phyloP scores from a whole-genome alignment of 1,140 invertebrate genomes.

The Cyclina sinensis region DNA sequence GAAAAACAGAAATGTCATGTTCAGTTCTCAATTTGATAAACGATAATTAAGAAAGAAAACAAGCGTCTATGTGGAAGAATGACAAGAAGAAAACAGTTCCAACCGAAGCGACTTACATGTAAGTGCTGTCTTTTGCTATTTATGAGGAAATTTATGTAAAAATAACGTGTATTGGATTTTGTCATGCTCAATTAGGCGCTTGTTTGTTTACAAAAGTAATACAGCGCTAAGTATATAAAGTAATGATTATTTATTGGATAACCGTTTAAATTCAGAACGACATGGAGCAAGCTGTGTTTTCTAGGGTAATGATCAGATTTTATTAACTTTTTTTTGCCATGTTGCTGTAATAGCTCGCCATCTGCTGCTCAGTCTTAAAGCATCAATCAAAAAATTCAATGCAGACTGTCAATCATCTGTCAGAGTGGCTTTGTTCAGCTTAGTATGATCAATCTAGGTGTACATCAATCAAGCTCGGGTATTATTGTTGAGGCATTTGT shows the following conservation, averaged over 20 bases:
- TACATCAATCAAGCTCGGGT: slow-evolving; percentile 84
- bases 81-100: slow-evolving; percentile 90
- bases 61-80: slow-evolving; percentile 82
- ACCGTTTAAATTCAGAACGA: background rate
- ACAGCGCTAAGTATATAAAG: background rate
- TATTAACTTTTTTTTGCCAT: background rate
- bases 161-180: slow-evolving; percentile 40
- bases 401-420: slow-evolving; percentile 86
- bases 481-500: slow-evolving; percentile 85
- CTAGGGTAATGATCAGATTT: background rate
- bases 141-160: background rate
- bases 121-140: slow-evolving; percentile 84
- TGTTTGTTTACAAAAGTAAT: slow-evolving; percentile 64
- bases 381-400: slow-evolving; percentile 86
- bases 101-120: slow-evolving; percentile 90
- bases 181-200: slow-evolving; percentile 61
- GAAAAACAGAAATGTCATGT: slow-evolving; percentile 64
- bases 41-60: slow-evolving; percentile 59
- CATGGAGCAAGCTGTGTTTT: background rate
- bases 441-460: slow-evolving; percentile 84
- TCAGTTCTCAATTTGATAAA: slow-evolving; percentile 56
- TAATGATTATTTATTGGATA: slow-evolving; percentile 9
- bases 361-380: slow-evolving; percentile 82
- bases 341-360: slow-evolving; percentile 71
- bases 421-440: slow-evolving; percentile 83